Evolutionary conservation across 2,888 invertebrate species (phyloP).

Genomic region (Perizoma affinitatum): DNA sequence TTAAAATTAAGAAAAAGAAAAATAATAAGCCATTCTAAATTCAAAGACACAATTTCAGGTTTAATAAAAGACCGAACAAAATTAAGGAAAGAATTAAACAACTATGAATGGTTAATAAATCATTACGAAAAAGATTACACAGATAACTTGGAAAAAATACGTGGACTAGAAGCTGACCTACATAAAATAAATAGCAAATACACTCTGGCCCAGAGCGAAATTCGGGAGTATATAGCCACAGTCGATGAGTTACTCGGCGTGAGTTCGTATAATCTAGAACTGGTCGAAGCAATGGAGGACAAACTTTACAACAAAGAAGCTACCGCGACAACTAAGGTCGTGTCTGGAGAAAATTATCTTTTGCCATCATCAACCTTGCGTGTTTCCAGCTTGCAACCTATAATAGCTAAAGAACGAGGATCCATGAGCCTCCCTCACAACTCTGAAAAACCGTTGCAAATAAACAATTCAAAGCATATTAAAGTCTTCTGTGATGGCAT

Average conservation of each 20-base stretch:
- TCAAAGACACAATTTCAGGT: neutral
- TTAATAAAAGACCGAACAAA: neutral
- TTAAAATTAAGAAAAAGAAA: neutral
- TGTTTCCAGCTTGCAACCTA: neutral
- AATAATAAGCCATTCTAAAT: neutral
- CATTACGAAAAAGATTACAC: neutral
- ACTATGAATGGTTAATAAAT: neutral
- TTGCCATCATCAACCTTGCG: no score
- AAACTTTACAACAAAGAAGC: neutral
- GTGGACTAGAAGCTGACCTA: neutral
- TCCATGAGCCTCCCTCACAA: no score
- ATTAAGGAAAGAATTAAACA: neutral
- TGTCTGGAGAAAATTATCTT: neutral
- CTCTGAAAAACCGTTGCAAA: neutral
- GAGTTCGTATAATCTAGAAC: neutral
- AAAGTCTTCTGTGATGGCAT: neutral
- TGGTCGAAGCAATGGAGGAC: neutral
- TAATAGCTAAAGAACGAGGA: no score
- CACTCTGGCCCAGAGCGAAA: neutral
- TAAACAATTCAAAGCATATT: neutral
- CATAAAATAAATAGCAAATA: neutral
- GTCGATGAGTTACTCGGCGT: neutral
- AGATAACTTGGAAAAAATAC: neutral
- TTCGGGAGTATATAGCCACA: neutral
- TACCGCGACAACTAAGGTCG: no score